Percentiles rank a stretch among this genome's conserved stretches.
Conservation (phyloP, 2,113 vertebrate species). For the Labrus mixtus region DNA sequence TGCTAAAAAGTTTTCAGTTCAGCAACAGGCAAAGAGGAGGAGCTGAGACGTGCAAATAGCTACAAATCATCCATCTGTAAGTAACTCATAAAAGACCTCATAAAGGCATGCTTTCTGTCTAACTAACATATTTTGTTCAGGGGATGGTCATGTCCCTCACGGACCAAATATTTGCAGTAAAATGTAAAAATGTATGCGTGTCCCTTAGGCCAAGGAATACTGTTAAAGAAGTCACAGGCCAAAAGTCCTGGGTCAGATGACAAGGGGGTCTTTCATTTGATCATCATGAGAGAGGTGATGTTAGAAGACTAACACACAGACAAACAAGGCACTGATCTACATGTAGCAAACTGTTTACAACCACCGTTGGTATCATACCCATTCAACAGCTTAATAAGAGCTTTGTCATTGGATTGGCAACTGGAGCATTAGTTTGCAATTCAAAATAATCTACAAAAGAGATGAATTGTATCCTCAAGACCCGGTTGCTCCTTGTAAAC, state of each 20-base stretch:
- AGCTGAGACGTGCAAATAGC: too few species aligned
- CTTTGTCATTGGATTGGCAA: slow-evolving; percentile 1
- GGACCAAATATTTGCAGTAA: not conserved
- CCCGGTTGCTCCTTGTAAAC: slow-evolving; percentile 1
- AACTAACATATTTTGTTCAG: not conserved
- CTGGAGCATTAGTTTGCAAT: not conserved
- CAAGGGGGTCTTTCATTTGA: slow-evolving; percentile 16
- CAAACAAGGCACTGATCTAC: not conserved
- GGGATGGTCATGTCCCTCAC: not conserved
- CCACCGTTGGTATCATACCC: not conserved
- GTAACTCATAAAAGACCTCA: too few species aligned
- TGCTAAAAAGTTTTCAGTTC: too few species aligned
- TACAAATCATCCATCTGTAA: too few species aligned
- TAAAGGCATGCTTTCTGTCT: not conserved
- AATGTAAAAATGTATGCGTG: too few species aligned
- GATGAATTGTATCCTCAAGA: not conserved
- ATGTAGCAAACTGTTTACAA: not conserved
- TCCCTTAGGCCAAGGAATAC: slow-evolving; percentile 17
- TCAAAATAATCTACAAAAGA: slow-evolving; percentile 31
- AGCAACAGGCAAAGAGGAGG: too few species aligned
- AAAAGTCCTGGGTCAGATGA: slow-evolving; percentile 33
- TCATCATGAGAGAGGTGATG: not conserved
- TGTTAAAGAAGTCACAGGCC: slow-evolving; percentile 41
- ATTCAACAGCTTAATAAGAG: not conserved
- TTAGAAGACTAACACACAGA: not conserved